Evolutionary conservation across 2,113 vertebrate genomes (phyloP).

Genomic region (Sus scrofa): DNA sequence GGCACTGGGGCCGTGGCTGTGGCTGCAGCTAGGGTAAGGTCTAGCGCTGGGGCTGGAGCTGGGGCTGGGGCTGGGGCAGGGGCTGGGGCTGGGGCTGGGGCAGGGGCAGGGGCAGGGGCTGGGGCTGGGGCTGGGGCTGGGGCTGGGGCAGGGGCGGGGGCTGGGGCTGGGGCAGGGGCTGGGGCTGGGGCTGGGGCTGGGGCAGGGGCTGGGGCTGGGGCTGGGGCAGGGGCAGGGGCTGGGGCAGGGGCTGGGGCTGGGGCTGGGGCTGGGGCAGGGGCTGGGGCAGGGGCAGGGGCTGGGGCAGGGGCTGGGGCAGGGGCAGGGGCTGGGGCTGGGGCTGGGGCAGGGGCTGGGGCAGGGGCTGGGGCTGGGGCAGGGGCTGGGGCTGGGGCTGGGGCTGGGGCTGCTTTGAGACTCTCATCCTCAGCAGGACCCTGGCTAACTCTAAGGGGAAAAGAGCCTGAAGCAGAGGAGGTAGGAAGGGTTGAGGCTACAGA

Average conservation of each 20-base stretch:
- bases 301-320: rapidly evolving
- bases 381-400: rapidly evolving
- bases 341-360: rapidly evolving
- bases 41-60: neutral
- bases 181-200: no score
- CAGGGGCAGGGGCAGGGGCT: no score
- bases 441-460: neutral
- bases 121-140: no score
- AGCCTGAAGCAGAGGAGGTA: neutral
- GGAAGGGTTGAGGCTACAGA: neutral
- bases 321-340: rapidly evolving
- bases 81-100: no score
- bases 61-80: no score
- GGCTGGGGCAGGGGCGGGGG: no score
- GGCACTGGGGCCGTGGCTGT: rapidly evolving
- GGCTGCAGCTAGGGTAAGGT: no score
- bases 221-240: no score
- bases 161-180: no score
- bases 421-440: neutral
- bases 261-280: neutral
- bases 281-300: no score
- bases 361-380: rapidly evolving
- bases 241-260: rapidly evolving
- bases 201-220: no score
- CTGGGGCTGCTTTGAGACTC: neutral